phyloP scores from a whole-genome alignment of 2,797 vertebrate species.

The Apodemus agrarius region DNA sequence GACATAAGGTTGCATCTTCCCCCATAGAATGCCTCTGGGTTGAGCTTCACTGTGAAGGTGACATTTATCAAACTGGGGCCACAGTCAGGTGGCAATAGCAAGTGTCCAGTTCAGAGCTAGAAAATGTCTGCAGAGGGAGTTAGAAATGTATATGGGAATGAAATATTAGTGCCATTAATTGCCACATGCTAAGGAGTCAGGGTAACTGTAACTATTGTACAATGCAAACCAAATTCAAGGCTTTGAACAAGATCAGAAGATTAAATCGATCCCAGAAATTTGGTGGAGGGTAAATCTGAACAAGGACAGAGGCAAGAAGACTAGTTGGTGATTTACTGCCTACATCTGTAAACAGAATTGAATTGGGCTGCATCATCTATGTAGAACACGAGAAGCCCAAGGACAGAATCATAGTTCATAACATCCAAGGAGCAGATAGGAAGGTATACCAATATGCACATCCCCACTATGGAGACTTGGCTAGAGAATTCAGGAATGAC shows the following conservation, averaged over 20 bases:
- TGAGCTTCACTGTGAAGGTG: background rate
- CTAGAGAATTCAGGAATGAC: background rate
- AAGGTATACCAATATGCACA: background rate
- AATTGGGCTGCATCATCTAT: too few species aligned
- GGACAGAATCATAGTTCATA: background rate
- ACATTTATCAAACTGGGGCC: background rate
- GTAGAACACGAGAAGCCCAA: background rate
- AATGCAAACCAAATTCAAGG: constrained; percentile 4
- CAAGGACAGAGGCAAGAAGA: background rate
- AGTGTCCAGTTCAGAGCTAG: background rate
- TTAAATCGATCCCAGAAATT: constrained; percentile 12
- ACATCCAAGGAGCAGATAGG: background rate
- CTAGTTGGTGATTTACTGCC: background rate
- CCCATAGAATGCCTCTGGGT: background rate
- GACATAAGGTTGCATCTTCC: background rate
- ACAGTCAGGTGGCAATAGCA: background rate
- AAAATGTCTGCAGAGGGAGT: background rate
- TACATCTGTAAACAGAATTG: background rate
- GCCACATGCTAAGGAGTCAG: background rate
- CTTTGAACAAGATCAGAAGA: background rate
- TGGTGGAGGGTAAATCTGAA: background rate
- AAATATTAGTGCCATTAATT: constrained; percentile 13
- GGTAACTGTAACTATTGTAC: background rate
- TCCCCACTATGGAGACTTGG: background rate
- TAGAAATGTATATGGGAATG: background rate